A percentile compares a stretch with the other conserved stretches of the same genome.
These are phyloP conservation scores for Prunella himalayana DNA, from an alignment of 2,113 vertebrate species.

Conservation along the genomic window DNA sequence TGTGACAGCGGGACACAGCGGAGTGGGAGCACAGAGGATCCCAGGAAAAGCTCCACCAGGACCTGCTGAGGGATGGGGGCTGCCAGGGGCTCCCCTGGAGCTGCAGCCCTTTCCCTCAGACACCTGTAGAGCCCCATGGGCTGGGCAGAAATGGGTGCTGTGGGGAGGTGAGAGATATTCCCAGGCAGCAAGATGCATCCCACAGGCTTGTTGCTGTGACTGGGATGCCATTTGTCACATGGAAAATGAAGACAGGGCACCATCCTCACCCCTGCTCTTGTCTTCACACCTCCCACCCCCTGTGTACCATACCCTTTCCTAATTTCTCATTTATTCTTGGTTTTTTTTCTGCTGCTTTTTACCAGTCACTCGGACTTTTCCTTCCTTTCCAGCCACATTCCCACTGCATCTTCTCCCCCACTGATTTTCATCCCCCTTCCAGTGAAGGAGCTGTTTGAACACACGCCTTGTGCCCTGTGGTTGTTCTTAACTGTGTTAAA, in stretches of 20 bases:
- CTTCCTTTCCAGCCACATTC: neutral
- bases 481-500: neutral
- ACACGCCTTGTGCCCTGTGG: neutral
- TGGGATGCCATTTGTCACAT: neutral
- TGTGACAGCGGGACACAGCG: rapidly evolving
- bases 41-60: neutral
- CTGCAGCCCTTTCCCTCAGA: neutral
- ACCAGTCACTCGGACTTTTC: neutral
- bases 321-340: neutral
- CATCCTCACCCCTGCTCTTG: neutral
- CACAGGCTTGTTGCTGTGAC: neutral
- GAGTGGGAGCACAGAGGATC: neutral
- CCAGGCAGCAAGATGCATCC: neutral
- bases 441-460: neutral
- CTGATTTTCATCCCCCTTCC: neutral
- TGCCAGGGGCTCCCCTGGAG: neutral
- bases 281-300: neutral
- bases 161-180: neutral
- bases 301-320: rapidly evolving
- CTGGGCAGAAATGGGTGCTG: neutral
- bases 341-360: neutral
- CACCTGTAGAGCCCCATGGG: neutral
- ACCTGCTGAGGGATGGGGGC: rapidly evolving
- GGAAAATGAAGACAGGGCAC: neutral
- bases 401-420: neutral